Evolutionary conservation across 1,140 invertebrate species (phyloP), one percentile per base, ranked within the genome.

Genomic region (Drosophila kurseongensis): DNA sequence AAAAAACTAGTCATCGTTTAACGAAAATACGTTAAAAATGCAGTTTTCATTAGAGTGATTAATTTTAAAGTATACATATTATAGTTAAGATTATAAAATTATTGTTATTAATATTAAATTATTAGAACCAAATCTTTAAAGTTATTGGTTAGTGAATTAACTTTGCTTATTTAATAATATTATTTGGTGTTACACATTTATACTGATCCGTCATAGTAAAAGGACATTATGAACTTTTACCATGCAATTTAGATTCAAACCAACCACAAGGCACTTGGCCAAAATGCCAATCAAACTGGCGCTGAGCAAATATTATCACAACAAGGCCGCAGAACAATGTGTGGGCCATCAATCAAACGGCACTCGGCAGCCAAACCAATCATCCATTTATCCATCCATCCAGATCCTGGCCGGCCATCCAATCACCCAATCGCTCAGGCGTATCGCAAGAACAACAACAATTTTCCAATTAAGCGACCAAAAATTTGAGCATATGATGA

Each of bases 401-500:
- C 56, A 38, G 38, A 77, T 74, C 62, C 74, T 51, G 54, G 67
- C 55, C 62, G 56, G 54, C 62, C 62, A 76, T 47, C 42, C 72
- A 75, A 75, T 75, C 73, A 48, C 40, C 41, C 83, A 89, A 77
- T 89, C 83, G 76, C 62, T 89, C 83, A 88, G 79, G 63, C 82
- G 83, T 86, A 82, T 57, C 66, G 68, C 71, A 68, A 69, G 61
- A 82, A 76, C 78, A 86, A 79, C 75, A 84, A 89, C 85, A 89
- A 89, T 89, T 89, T 89, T 89, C 85, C 85, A 89, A 89, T 89
- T 90, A 89, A 90, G 78, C 78, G 85, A 90, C 85, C 85, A 89
- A 89, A 89, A 88, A 88, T 89, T 90, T 85, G 85, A 90, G 78
- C 85, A 89, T 89, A 89, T 90, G 84, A 89, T 89, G 84, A 90